Evolutionary conservation across 2,797 vertebrate genomes (phyloP), one percentile per base, ranked within the genome.

Genomic region (Hozukius guyotensis): DNA sequence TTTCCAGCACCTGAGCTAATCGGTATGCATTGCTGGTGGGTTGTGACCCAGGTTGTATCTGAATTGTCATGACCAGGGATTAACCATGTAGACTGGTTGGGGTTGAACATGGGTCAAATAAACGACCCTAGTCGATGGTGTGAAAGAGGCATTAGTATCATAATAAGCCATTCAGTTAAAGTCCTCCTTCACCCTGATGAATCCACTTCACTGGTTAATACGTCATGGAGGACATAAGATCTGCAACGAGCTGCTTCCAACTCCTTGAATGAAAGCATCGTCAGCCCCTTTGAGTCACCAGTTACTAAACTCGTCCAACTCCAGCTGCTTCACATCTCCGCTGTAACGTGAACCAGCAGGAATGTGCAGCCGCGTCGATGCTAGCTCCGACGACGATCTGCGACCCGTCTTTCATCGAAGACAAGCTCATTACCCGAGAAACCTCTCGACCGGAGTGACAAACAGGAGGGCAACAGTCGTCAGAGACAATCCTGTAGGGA

Each of bases 341-440:
- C 81, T 87, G 93, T 92, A 94, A 95, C 60, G 36, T 67, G 89
- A 95, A 83, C 87, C 82, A 0, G 56, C 61, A 79, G 90, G 93
- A 95, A 95, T 94, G 93, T 55, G 76, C 80, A 49, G 83, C 85
- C 69, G 70, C 8, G 83, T 56, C 78, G 24, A 69, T 38, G 80
- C 76, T 34, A 70, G 69, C 81, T 74, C 61, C 46, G 14, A 25
- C 25, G 31, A 22, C 16, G 86, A 93, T 81, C 89, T 89, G 84
- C 24, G 60, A 77, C 76, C 69, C 61, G 46, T 95, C 94, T 88
- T 89, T 95, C 94, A 93, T 89, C 89, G n/a, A 77, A 87, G 87
- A 91, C 88, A 89, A 88, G 87, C 91, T 94, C 91, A 92, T 94
- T 92, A 95, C 88, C 78, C 31, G 1, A 85, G 36, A 87, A 90